Conservation (phyloP, 2,113 vertebrate genomes). For the Notechis scutatus region DNA sequence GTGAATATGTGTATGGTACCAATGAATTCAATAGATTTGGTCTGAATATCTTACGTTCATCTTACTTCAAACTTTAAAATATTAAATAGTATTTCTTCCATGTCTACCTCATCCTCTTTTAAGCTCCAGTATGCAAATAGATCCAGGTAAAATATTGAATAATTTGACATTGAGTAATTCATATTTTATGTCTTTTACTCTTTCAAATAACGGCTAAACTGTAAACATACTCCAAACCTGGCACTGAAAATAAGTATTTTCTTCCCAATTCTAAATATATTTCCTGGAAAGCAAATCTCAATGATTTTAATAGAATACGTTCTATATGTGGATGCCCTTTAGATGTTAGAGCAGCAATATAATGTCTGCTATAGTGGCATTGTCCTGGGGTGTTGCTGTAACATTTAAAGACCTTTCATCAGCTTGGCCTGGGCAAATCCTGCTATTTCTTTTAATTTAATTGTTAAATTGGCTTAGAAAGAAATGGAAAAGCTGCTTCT, state of each 20-base stretch:
- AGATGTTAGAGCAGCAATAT: neutral
- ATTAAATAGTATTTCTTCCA: neutral
- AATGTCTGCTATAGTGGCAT: neutral
- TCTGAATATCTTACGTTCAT: neutral
- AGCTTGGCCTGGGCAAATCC: neutral
- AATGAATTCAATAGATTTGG: neutral
- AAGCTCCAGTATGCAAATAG: neutral
- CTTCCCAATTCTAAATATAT: neutral
- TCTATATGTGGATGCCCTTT: neutral
- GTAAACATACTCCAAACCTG: neutral
- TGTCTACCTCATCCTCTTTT: neutral
- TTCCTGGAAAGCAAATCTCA: neutral
- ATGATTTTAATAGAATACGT: neutral
- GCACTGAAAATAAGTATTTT: neutral
- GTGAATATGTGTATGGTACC: neutral
- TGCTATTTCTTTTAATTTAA: neutral
- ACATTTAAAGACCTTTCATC: neutral
- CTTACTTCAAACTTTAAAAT: neutral
- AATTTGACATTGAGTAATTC: neutral
- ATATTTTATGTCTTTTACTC: neutral
- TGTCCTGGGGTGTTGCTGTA: neutral
- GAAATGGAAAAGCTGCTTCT: neutral
- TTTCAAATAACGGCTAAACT: neutral
- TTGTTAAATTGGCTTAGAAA: neutral
- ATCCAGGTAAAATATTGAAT: too few relatives aligned